phyloP scores from a whole-genome alignment of 2,797 vertebrate genomes.

The Scarus forsteni region DNA sequence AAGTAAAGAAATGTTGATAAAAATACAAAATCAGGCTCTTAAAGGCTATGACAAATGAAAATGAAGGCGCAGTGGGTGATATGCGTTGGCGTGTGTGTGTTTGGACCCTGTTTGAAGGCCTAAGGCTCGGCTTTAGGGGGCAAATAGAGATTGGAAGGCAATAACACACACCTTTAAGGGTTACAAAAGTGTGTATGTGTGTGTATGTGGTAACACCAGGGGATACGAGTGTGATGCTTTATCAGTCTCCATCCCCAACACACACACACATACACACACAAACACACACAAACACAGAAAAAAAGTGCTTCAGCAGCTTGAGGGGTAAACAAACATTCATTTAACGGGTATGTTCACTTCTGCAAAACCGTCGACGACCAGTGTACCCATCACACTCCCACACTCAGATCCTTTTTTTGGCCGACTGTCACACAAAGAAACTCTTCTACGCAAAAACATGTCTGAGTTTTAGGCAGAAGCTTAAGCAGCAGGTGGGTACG shows the following conservation, averaged over 20 bases:
- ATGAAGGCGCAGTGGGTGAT: constrained; percentile 47
- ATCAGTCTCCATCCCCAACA: constrained; percentile 28
- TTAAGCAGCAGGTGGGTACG: constrained; percentile 30
- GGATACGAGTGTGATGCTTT: constrained; percentile 53
- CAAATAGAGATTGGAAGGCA: constrained; percentile 60
- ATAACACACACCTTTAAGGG: constrained; percentile 61
- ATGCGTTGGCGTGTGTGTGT: constrained; percentile 31
- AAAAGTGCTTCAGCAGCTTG: constrained; percentile 79
- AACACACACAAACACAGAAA: constrained; percentile 11
- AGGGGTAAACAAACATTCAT: constrained; percentile 78
- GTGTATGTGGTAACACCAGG: constrained; percentile 40
- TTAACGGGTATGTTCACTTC: constrained; percentile 62
- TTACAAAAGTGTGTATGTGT: constrained; percentile 40
- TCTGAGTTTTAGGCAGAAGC: constrained; percentile 33
- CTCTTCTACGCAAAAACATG: constrained; percentile 20
- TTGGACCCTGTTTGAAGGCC: constrained; percentile 73
- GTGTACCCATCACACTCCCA: constrained; percentile 28
- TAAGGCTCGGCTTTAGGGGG: constrained; percentile 61
- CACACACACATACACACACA: constrained; percentile 15
- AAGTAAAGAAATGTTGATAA: constrained; percentile 32
- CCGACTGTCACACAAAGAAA: constrained; percentile 27
- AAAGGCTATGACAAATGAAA: constrained; percentile 51
- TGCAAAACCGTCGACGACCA: constrained; percentile 44
- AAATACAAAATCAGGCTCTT: constrained; percentile 41
- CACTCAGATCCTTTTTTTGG: constrained; percentile 7